Evolutionary conservation across 2,797 vertebrate species (phyloP), one percentile per base, ranked within the genome.

Genomic region (Pseudocheirus occidentalis): DNA sequence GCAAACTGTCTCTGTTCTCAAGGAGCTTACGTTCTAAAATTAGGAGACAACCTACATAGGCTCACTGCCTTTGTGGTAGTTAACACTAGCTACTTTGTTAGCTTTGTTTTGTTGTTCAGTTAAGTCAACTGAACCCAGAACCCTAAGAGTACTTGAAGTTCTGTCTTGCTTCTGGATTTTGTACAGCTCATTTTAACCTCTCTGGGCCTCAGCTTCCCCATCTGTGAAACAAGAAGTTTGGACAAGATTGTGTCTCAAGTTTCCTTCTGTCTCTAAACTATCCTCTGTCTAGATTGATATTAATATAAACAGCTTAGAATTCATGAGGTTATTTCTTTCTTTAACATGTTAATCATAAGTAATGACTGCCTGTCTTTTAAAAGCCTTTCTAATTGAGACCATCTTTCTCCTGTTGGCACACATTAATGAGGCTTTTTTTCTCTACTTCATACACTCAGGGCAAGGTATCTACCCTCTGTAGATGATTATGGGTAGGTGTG

Each of bases 381-480:
- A 95, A 89, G 27, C 58, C 18, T 21, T n/a, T 91, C 27, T n/a
- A 54, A 95, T 81, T 53, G 57, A 66, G 46, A 59, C 73, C 9
- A 53, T 58, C 40, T 40, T 59, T 92, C 52, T 96, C 73, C 89
- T 91, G 50, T 52, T 92, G 56, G 89, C 73, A 92, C 52, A 94
- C 95, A 91, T 46, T 92, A 93, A 57, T 57, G 18, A 95, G 16
- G 24, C 62, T 94, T 93, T 58, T 58, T 95, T 56, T 3, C 31
- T 73, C n/a, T 21, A 24, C 66, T 46, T 27, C 31, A 34, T 62
- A 34, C 18, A 40, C 73, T 46, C 73, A 81, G 7, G n/a, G n/a
- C 2, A 73, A 73, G 66, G n/a, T 40, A 40, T 40, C 34, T n/a
- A 66, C 5, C 73, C 2, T 24, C n/a, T 24, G 73, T 81, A 21